A percentile compares a stretch with the other conserved stretches of the same genome.
phyloP scores from a whole-genome alignment of 2,797 vertebrate genomes.

The Aulostomus chinensis region DNA sequence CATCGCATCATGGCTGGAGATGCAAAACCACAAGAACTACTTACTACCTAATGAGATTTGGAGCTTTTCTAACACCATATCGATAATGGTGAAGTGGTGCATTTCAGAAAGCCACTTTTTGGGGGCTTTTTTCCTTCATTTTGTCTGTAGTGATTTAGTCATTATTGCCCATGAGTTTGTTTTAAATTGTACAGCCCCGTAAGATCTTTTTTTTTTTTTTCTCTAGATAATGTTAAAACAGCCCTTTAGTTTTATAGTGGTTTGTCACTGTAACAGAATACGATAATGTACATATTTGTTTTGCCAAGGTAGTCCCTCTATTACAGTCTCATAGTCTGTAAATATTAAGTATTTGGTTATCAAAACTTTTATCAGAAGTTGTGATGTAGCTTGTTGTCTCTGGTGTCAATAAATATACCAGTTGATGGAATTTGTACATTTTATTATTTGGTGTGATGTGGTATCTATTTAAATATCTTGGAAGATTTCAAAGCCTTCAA shows the following conservation, averaged over 20 bases:
- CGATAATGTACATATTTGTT: constrained; percentile 29
- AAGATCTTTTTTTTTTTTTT: not conserved
- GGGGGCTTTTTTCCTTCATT: too few species aligned
- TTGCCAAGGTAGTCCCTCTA: constrained; percentile 4
- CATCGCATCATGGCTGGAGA: constrained; percentile 74
- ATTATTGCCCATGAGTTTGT: not conserved
- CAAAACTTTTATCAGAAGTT: constrained; percentile 34
- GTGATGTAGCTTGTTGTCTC: constrained; percentile 54
- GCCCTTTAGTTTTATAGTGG: constrained; percentile 16
- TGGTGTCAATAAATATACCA: constrained; percentile 61
- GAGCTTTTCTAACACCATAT: too few species aligned
- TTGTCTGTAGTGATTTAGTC: not conserved
- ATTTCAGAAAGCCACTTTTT: not conserved
- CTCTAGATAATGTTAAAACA: too few species aligned
- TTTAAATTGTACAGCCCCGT: constrained; percentile 28
- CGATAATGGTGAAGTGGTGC: not conserved
- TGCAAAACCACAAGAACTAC: constrained; percentile 35
- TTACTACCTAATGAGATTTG: constrained; percentile 26
- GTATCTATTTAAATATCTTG: not conserved
- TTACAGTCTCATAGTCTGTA: constrained; percentile 42
- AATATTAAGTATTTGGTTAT: constrained; percentile 43
- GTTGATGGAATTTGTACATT: constrained; percentile 16
- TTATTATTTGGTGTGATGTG: not conserved
- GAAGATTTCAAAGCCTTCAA: not conserved
- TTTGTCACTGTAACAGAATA: constrained; percentile 4